phyloP scores from a whole-genome alignment of 1,140 invertebrate species.

The Drosophila parabipectinata region DNA sequence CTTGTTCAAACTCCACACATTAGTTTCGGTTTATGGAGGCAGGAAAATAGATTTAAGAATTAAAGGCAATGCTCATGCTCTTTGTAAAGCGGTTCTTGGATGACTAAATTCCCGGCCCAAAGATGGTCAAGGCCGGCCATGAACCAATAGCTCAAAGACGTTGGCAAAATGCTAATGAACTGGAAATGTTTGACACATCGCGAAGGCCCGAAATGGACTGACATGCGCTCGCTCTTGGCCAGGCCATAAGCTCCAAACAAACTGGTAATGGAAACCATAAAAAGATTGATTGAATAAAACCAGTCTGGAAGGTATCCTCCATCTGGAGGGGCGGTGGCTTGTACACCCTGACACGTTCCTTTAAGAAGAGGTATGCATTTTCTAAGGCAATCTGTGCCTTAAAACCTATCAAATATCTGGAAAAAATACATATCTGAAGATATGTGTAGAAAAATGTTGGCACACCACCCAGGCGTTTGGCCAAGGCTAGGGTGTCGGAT shows the following conservation, averaged over 20 bases:
- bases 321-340: no score
- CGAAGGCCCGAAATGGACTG: slow-evolving; percentile 15
- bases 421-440: no score
- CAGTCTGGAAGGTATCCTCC: no score
- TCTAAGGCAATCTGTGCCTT: no score
- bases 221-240: slow-evolving; percentile 12
- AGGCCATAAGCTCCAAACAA: neutral
- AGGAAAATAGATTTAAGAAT: neutral
- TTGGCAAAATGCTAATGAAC: slow-evolving; percentile 50
- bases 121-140: slow-evolving; percentile 51
- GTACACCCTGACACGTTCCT: no score
- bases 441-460: neutral
- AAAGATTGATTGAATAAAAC: neutral
- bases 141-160: slow-evolving; percentile 41
- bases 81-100: neutral
- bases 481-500: slow-evolving; percentile 34
- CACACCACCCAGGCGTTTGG: slow-evolving; percentile 29
- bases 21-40: slow-evolving; percentile 1
- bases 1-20: slow-evolving; percentile 22
- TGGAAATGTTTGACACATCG: slow-evolving; percentile 36
- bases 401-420: no score
- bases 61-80: no score
- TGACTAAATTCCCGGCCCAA: slow-evolving; percentile 9
- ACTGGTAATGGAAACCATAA: slow-evolving; percentile 8
- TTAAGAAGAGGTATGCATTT: no score